Evolutionary conservation across 2,113 vertebrate species (phyloP).

Genomic region (Chaetodon trifascialis): DNA sequence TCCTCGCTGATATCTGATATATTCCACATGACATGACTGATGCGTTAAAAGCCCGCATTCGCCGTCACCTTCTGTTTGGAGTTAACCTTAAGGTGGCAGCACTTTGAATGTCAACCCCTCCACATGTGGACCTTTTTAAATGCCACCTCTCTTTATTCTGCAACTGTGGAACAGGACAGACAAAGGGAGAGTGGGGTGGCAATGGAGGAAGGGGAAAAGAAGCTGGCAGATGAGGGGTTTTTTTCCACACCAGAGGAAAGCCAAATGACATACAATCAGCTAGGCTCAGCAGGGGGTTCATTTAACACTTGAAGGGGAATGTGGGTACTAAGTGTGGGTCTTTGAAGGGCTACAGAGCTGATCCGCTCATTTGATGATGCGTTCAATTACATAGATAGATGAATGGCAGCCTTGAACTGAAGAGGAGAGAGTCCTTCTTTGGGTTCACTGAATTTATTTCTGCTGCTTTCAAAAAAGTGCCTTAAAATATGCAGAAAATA

Average conservation of each 20-base stretch:
- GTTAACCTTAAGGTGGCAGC: slow-evolving; percentile 83
- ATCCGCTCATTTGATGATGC: slow-evolving; percentile 66
- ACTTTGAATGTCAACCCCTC: slow-evolving; percentile 83
- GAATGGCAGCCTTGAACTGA: slow-evolving; percentile 55
- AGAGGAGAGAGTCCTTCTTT: slow-evolving; percentile 16
- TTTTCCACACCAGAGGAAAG: slow-evolving; percentile 54
- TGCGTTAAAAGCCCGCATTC: slow-evolving; percentile 71
- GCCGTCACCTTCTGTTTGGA: slow-evolving; percentile 68
- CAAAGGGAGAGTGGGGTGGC: slow-evolving; percentile 54
- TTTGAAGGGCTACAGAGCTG: slow-evolving; percentile 59
- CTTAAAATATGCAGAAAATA: slow-evolving; percentile 15
- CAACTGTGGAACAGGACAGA: slow-evolving; percentile 70
- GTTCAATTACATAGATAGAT: slow-evolving; percentile 67
- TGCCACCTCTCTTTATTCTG: slow-evolving; percentile 81
- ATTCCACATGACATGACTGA: slow-evolving; percentile 62
- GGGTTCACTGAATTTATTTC: slow-evolving; percentile 15
- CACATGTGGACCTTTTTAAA: slow-evolving; percentile 82
- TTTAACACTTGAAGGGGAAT: slow-evolving; percentile 72
- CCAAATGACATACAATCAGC: slow-evolving; percentile 74
- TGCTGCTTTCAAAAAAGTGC: slow-evolving; percentile 1
- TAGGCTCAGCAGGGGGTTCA: slow-evolving; percentile 69
- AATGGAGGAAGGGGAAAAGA: slow-evolving; percentile 25
- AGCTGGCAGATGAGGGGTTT: slow-evolving; percentile 56
- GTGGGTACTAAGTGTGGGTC: slow-evolving; percentile 62
- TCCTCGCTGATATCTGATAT: slow-evolving; percentile 58